Percentiles rank a stretch among this genome's conserved stretches.
These are phyloP conservation scores for Hyppa rectilinea DNA, from an alignment of 2,888 invertebrate genomes.

Conservation along the genomic window DNA sequence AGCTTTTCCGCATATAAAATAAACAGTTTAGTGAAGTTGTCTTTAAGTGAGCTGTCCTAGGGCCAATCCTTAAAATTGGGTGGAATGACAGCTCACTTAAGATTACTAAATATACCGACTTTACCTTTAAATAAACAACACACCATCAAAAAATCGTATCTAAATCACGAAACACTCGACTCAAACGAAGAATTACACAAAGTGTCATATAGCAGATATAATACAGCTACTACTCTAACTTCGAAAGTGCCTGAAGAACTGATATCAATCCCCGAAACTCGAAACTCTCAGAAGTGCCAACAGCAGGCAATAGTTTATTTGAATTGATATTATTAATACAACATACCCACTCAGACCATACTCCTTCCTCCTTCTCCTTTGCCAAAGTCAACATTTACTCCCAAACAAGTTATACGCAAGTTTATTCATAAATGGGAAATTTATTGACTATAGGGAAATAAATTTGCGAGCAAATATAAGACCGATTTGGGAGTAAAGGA, in stretches of 20 bases:
- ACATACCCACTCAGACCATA: constrained; percentile 43
- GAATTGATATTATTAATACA: constrained; percentile 67
- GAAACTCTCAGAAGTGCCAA: constrained; percentile 48
- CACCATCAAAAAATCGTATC: neutral
- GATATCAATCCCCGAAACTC: constrained; percentile 64
- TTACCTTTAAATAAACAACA: too few species aligned
- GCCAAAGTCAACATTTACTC: constrained; percentile 54
- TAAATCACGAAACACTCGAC: neutral
- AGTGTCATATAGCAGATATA: constrained; percentile 1
- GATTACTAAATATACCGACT: too few species aligned
- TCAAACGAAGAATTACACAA: constrained; percentile 1
- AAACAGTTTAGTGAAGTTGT: too few species aligned
- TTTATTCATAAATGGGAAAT: constrained; percentile 64
- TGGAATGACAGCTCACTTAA: too few species aligned
- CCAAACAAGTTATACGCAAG: constrained; percentile 59
- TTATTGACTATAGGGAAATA: constrained; percentile 62
- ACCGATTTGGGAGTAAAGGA: constrained; percentile 42
- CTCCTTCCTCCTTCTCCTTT: constrained; percentile 38
- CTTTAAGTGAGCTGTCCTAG: too few species aligned
- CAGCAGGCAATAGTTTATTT: constrained; percentile 63
- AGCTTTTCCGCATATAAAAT: too few species aligned
- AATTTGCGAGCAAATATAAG: constrained; percentile 58
- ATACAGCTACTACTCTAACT: constrained; percentile 16
- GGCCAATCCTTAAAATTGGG: too few species aligned
- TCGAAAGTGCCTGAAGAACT: constrained; percentile 55